Evolutionary conservation across 2,888 invertebrate species (phyloP), one percentile per base, ranked within the genome.

Genomic region (Platerodrilus igneus): DNA sequence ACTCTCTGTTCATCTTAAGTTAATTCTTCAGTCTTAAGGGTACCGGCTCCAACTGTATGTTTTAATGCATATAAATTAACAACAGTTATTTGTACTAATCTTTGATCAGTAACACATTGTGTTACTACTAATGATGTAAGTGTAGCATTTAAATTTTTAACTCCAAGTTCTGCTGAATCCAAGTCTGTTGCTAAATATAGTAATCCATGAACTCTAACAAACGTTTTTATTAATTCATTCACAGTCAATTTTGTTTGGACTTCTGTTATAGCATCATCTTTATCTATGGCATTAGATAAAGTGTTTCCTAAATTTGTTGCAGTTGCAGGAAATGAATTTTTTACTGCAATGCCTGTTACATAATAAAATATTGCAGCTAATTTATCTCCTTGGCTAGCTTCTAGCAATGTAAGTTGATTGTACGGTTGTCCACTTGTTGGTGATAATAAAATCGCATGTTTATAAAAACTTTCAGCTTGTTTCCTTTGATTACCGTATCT

Each of bases 291-390:
- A 7, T 76, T 71, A 10, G 74, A 73, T 48, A 87, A 74, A 14
- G 86, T 84, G 56, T 84, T 80, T 32, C 81, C 77, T 31, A 92
- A 72, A 70, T 91, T 91, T 32, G 83, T 81, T 18, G 82, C 78
- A 18, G 90, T 87, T 19, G 85, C 86, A 7, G 87, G 86, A 71
- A 91, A 91, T 19, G 90, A 89, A 64, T 86, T 84, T 57, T 84
- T 80, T 33, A 90, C 87, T 6, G 86, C 79, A 51, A 90, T 78
- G 49, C 87, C 86, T 48, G 90, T 76, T 41, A 86, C 82, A 68
- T 91, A 90, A 72, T 87, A 86, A 71, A 88, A 91, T 37, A 90
- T 83, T 2, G 88, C 86, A 34, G 83, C 81, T 46, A 92, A 74
- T 56, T 84, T 81, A 59, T 89, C 81, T 10, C 86, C 86, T 50